Evolutionary conservation across 2,888 invertebrate genomes (phyloP), one percentile per base, ranked within the genome.

Genomic region (Oscheius sp.): DNA sequence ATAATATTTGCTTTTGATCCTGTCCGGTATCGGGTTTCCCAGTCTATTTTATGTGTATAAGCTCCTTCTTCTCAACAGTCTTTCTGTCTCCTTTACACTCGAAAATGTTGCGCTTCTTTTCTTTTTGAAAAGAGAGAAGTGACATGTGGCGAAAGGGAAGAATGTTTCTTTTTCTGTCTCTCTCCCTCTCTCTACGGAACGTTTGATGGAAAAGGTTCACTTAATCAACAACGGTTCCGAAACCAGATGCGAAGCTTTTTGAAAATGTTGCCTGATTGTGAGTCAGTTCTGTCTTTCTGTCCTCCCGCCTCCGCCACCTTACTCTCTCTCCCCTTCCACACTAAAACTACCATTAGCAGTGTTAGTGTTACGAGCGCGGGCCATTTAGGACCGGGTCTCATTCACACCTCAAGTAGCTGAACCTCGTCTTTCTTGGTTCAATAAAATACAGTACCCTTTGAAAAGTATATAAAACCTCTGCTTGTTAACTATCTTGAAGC

Each of bases 1-100:
- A 21, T 21, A 21, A 21, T 21, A 60, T 60, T 60, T 60, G 35
- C 60, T 35, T 60, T 60, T 60, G 60, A 60, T 60, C 33, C 57
- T 57, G 60, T 60, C 60, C 35, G n/a, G 60, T 60, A 37, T 60
- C 60, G 37, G 60, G 60, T 60, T 60, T 60, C 60, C 60, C 21
- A 21, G 32, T 37, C 35, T 60, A 58, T 33, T 42, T 42, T 33
- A 58, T 58, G 35, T 60, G 33, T 60, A 35, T 35, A 32, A 33
- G 37, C 42, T 60, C 29, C 53, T 53, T 29, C 57, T 57, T 33
- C 10, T 21, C 29, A 10, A 57, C 29, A 57, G 33, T 57, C 58
- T 33, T 21, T 33, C 32, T 11, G 58, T 58, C 35, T 60, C 60
- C 37, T 60, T 37, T 60, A 60, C 37, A 32, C 9, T 33, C 60